Conservation (phyloP, 2,113 vertebrate genomes). For the Picathartes gymnocephalus region DNA sequence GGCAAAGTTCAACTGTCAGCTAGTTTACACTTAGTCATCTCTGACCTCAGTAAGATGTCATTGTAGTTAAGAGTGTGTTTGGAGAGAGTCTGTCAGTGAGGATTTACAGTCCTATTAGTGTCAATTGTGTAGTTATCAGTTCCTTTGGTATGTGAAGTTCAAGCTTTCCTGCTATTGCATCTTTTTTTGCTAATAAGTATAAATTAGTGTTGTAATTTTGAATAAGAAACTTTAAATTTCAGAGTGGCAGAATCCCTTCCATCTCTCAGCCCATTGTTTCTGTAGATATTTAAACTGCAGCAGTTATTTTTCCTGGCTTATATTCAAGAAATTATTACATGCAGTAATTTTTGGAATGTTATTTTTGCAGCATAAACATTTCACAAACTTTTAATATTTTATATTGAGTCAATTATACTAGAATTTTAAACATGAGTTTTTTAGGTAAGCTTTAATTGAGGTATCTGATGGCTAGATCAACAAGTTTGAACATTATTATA, state of each 20-base stretch:
- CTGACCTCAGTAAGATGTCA: background rate
- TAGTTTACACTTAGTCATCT: background rate
- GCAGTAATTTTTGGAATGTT: slow-evolving; percentile 36
- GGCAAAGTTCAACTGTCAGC: background rate
- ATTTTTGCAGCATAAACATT: slow-evolving; percentile 15
- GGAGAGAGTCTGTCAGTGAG: background rate
- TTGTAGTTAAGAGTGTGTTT: background rate
- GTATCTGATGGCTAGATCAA: background rate
- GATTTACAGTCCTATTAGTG: background rate
- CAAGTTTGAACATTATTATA: background rate
- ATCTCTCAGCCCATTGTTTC: background rate
- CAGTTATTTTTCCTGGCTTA: background rate
- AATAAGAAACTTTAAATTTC: background rate
- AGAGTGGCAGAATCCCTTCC: background rate
- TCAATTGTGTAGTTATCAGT: background rate
- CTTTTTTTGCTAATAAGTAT: background rate
- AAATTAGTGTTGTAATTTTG: background rate
- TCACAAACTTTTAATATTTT: background rate
- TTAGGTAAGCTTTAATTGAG: background rate
- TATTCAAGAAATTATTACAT: slow-evolving; percentile 3
- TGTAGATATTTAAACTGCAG: background rate
- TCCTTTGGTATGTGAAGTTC: background rate
- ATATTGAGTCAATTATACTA: background rate
- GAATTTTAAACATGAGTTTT: background rate
- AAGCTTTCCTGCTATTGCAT: background rate